These are phyloP conservation scores for Ceratitis capitata DNA, from an alignment of 1,140 invertebrate species.

Conservation along the genomic window DNA sequence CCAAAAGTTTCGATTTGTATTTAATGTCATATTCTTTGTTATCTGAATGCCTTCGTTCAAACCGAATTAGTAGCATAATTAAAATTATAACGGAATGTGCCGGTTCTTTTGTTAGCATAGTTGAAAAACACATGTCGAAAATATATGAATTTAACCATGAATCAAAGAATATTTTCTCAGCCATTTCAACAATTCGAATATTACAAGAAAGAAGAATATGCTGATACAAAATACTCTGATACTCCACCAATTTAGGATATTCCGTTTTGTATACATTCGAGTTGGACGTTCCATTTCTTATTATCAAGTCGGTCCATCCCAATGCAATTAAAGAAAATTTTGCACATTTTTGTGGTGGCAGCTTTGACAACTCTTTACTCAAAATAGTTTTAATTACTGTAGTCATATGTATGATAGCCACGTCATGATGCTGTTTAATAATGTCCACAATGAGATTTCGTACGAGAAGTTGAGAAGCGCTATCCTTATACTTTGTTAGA, in stretches of 20 bases:
- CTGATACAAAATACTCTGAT: constrained; percentile 56
- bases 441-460: constrained; percentile 75
- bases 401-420: constrained; percentile 76
- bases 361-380: constrained; percentile 72
- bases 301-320: constrained; percentile 52
- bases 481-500: constrained; percentile 81
- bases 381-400: constrained; percentile 72
- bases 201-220: constrained; percentile 50
- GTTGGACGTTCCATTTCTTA: constrained; percentile 49
- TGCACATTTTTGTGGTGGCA: constrained; percentile 74
- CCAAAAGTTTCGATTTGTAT: constrained; percentile 70
- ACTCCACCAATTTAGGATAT: constrained; percentile 54
- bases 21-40: constrained; percentile 62
- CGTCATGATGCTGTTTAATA: constrained; percentile 72
- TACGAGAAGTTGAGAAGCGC: constrained; percentile 78
- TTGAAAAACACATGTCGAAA: constrained; percentile 47
- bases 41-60: constrained; percentile 40
- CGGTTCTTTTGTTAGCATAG: constrained; percentile 54
- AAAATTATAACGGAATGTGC: constrained; percentile 51
- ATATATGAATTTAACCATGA: constrained; percentile 54
- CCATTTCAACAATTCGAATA: constrained; percentile 51
- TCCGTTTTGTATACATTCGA: constrained; percentile 57
- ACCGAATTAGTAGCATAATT: constrained; percentile 51
- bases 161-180: constrained; percentile 57
- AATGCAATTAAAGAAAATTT: constrained; percentile 55